Base-by-base conservation (phyloP, 2,888 invertebrate genomes). In the Ophioninae sp. region DNA sequence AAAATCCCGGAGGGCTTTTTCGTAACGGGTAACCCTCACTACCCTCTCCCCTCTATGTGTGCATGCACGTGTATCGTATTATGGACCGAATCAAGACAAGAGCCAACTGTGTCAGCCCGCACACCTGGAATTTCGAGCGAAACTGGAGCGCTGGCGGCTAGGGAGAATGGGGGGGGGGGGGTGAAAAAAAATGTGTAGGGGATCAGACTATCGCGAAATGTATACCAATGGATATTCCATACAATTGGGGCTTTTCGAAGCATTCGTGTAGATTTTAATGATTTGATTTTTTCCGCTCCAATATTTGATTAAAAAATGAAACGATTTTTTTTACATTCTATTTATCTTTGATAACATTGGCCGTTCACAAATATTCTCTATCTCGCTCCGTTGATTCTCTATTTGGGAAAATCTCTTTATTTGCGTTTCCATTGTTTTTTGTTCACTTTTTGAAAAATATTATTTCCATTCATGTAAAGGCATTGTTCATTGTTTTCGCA, bases 1-100 rank as follows among this genome's bases (percentile, higher is more conserved):
- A 77, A 50, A 79, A 80, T 73, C 86, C 85, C 85, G 72, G 79
- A 82, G 84, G 85, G 82, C 83, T 85, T 85, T 84, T 83, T 72
- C 69, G 79, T 84, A 85, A 76, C 70, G 77, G 81, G 85, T 62
- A 64, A 64, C 62, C 72, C 59, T n/a, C 62, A 37, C 67, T 30
- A 70, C 21, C 30, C 62, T 62, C 72, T 37, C 65, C 50, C 50
- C 59, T 17, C 68, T 13, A 68, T 21, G 50, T n/a, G n/a, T 44
- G 7, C 67, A 20, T 41, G 30, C 44, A 59, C 50, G 41, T 67
- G 30, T 7, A 21, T 20, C 44, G 17, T 56, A 56, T 65, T 65
- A 75, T 56, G 57, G 39, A 7, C 67, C n/a, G 39, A 67, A 39
- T 41, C 23, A 50, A 50, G 17, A 50, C 50, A 50, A 50, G 50